Percentiles rank a stretch among this genome's conserved stretches.
phyloP scores from a whole-genome alignment of 2,888 invertebrate genomes.

The Falcaria lacertinaria region DNA sequence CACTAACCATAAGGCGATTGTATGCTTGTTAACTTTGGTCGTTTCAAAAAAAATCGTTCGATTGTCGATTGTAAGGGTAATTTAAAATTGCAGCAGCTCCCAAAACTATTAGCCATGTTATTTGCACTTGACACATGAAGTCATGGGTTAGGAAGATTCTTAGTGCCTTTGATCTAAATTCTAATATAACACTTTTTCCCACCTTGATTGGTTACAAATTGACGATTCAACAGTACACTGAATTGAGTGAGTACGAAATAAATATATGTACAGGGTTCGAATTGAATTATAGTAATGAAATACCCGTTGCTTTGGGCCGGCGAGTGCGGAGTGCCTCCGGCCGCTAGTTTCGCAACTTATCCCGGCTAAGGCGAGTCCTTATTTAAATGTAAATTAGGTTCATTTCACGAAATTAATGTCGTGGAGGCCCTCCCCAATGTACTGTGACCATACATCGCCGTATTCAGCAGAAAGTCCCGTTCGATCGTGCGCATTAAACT shows the following conservation, averaged over 20 bases:
- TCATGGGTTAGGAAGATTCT: too few relatives aligned
- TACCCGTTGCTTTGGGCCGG: constrained; percentile 71
- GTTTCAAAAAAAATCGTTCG: too few relatives aligned
- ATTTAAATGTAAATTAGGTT: constrained; percentile 95
- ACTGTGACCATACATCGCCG: constrained; percentile 43
- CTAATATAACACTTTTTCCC: too few relatives aligned
- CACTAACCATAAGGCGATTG: too few relatives aligned
- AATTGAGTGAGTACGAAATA: constrained; percentile 7
- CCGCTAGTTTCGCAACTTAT: constrained; percentile 79
- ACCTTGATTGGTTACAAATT: too few relatives aligned
- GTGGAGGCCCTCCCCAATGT: constrained; percentile 77
- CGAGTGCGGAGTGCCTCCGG: constrained; percentile 68
- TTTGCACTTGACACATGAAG: too few relatives aligned
- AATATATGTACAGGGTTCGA: constrained; percentile 52
- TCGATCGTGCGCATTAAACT: constrained; percentile 29
- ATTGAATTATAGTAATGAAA: constrained; percentile 79
- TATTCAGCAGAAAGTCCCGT: constrained; percentile 31
- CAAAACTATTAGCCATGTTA: too few relatives aligned
- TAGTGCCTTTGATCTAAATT: too few relatives aligned
- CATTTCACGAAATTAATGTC: constrained; percentile 94
- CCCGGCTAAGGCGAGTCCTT: constrained; percentile 83
- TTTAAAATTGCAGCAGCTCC: too few relatives aligned
- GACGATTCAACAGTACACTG: too few relatives aligned
- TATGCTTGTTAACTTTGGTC: too few relatives aligned
- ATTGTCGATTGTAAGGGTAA: too few relatives aligned